Conservation (phyloP, 92 coral and sea anemone genomes). For the Porites rus region DNA sequence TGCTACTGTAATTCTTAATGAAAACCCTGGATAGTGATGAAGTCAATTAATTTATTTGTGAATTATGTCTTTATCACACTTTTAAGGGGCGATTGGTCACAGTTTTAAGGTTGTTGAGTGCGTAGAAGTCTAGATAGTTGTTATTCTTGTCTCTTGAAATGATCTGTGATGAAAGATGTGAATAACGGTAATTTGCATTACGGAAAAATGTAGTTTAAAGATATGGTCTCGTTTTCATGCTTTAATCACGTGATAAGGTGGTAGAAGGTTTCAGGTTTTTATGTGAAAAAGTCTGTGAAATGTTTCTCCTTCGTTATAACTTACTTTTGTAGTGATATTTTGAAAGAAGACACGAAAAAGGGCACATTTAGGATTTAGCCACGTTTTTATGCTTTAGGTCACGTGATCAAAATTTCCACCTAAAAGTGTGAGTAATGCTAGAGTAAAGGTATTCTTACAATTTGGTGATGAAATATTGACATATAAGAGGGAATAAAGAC, state of each 20-base stretch:
- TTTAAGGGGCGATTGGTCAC: not conserved
- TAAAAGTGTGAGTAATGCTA: slow-evolving; percentile 30
- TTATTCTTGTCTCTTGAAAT: slow-evolving; percentile 33
- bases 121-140: slow-evolving; percentile 33
- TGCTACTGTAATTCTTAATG: too few relatives aligned
- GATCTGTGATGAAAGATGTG: slow-evolving; percentile 11
- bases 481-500: slow-evolving; percentile 14
- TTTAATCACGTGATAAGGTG: not conserved
- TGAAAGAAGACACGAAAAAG: too few relatives aligned
- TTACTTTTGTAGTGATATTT: too few relatives aligned
- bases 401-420: slow-evolving; percentile 28
- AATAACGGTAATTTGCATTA: not conserved
- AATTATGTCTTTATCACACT: slow-evolving; percentile 2
- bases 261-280: slow-evolving; percentile 2
- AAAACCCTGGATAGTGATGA: too few relatives aligned
- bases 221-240: slow-evolving; percentile 8
- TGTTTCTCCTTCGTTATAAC: too few relatives aligned
- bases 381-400: slow-evolving; percentile 28
- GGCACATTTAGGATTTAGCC: not conserved
- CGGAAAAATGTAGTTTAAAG: not conserved
- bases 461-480: not conserved
- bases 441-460: slow-evolving; percentile 16
- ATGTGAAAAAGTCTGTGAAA: not conserved
- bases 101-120: too few relatives aligned
- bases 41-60: not conserved